Conservation (phyloP, 30 jellyfish, hydroid and myxozoan species). For the Pelagia noctiluca region DNA sequence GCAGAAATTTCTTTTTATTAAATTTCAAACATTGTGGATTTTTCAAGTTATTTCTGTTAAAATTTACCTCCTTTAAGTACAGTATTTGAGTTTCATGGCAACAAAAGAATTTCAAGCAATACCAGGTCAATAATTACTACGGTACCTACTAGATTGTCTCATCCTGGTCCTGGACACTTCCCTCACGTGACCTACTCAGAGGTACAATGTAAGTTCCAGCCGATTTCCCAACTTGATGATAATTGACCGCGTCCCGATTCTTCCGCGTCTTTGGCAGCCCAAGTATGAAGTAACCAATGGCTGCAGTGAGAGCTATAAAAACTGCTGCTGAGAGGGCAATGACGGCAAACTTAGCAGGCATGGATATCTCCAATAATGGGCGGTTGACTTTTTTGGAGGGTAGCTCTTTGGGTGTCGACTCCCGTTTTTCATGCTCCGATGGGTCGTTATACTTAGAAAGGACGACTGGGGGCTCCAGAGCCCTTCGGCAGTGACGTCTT, state of each 20-base stretch:
- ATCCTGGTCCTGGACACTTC: slow-evolving; percentile 38
- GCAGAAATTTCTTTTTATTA: no score
- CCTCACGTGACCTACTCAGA: slow-evolving; percentile 50
- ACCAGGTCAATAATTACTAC: no score
- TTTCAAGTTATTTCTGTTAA: no score
- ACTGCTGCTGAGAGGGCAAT: slow-evolving; percentile 81
- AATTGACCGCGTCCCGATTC: slow-evolving; percentile 30
- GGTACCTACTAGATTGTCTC: neutral
- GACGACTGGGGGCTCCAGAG: slow-evolving; percentile 21
- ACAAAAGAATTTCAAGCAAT: no score
- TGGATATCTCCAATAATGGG: slow-evolving; percentile 74
- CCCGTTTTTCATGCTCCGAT: slow-evolving; percentile 4
- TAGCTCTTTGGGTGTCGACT: neutral
- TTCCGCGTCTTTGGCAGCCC: slow-evolving; percentile 66
- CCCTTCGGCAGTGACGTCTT: slow-evolving; percentile 87
- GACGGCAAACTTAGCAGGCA: slow-evolving; percentile 93
- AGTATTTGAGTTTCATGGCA: no score
- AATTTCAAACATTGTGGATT: no score
- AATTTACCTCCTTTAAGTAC: no score
- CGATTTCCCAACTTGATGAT: slow-evolving; percentile 46
- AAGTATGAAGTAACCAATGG: slow-evolving; percentile 81
- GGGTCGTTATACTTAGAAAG: neutral
- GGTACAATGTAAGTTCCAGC: slow-evolving; percentile 54
- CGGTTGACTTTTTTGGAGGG: slow-evolving; percentile 18
- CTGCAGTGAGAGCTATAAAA: slow-evolving; percentile 81